phyloP scores from a whole-genome alignment of 2,113 vertebrate genomes.

The Spermophilus dauricus region DNA sequence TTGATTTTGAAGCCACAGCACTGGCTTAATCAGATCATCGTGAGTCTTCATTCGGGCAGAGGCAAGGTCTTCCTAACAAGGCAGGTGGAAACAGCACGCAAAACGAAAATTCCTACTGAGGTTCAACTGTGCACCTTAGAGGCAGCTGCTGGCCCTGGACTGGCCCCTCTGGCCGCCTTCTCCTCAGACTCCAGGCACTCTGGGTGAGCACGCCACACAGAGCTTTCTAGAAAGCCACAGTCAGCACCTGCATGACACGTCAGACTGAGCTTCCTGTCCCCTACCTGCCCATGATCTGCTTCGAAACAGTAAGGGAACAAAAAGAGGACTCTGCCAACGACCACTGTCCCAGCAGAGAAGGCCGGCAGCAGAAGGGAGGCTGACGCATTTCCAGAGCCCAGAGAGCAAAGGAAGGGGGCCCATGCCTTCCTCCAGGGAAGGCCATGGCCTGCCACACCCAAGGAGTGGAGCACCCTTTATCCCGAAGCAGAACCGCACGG shows the following conservation, averaged over 20 bases:
- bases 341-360: not conserved
- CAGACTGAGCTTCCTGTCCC: not conserved
- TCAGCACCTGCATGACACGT: too few relatives aligned
- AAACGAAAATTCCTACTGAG: too few relatives aligned
- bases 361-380: not conserved
- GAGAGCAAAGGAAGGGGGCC: not conserved
- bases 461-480: fast-evolving
- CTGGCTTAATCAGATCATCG: not conserved
- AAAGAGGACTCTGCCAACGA: not conserved
- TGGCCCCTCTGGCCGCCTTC: too few relatives aligned
- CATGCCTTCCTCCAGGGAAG: too few relatives aligned
- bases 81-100: not conserved
- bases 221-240: not conserved
- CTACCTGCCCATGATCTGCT: not conserved
- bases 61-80: not conserved
- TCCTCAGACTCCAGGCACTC: not conserved
- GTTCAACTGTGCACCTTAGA: not conserved
- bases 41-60: not conserved
- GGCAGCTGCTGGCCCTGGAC: too few relatives aligned
- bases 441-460: not conserved
- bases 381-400: not conserved
- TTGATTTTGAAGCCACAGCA: not conserved
- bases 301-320: not conserved
- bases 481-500: not conserved
- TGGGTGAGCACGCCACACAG: too few relatives aligned